These are phyloP conservation scores for Polyploca ridens DNA, from an alignment of 2,888 invertebrate species.

Conservation along the genomic window DNA sequence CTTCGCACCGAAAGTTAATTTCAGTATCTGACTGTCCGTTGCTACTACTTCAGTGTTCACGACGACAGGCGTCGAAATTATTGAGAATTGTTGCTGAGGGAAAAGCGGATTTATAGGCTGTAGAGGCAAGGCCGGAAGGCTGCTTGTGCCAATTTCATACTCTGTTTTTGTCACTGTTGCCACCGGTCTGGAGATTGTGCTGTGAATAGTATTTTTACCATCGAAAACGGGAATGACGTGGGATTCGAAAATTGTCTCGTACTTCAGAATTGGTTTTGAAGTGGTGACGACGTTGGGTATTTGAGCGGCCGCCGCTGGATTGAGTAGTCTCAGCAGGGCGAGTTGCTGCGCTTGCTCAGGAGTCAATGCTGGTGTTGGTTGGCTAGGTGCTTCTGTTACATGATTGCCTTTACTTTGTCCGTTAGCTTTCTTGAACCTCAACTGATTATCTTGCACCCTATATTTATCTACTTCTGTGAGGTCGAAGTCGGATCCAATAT, in stretches of 20 bases:
- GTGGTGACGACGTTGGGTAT: conserved; percentile 90
- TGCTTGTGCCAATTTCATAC: conserved; percentile 90
- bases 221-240: conserved; percentile 92
- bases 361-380: conserved; percentile 81
- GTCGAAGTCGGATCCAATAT: conserved; percentile 89
- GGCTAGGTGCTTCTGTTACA: conserved; percentile 79
- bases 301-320: conserved; percentile 87
- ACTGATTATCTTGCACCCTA: conserved; percentile 81
- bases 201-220: conserved; percentile 89
- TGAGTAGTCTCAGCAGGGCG: conserved; percentile 88
- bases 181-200: conserved; percentile 91
- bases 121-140: conserved; percentile 85
- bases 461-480: conserved; percentile 88
- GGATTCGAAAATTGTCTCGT: conserved; percentile 92
- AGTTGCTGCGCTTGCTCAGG: conserved; percentile 91
- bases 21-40: conserved; percentile 92
- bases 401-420: conserved; percentile 76
- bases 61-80: conserved; percentile 92
- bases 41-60: conserved; percentile 91
- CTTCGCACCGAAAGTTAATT: conserved; percentile 95
- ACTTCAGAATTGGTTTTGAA: conserved; percentile 89
- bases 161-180: conserved; percentile 92
- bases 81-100: conserved; percentile 88
- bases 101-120: conserved; percentile 84
- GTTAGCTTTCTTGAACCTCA: conserved; percentile 78